Evolutionary conservation across 2,797 vertebrate species (phyloP), one percentile per base, ranked within the genome.

Genomic region (Tokudaia tokunoshimensis): DNA sequence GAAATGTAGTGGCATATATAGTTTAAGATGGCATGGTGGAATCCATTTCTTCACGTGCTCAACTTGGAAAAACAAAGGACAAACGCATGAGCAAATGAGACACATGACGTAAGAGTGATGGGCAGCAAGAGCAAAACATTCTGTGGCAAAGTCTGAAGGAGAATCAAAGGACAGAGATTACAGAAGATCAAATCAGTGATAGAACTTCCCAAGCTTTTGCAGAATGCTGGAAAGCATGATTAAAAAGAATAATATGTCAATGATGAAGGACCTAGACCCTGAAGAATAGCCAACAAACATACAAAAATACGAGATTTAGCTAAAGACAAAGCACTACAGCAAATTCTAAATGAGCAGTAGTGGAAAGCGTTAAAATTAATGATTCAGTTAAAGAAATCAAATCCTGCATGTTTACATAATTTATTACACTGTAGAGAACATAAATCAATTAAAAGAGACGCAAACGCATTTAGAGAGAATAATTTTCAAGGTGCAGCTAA

Each of bases 291-390:
- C 11, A 96, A 41, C 80, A 22, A 72, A 55, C 57, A 80, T 50
- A 70, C 4, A 86, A 11, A 83, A 15, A 72, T 37, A 37, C 19
- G 17, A 72, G 19, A 78, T 34, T 74, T 65, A 87, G 17, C 57
- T 81, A 47, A n/a, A 84, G 74, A 70, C 4, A 20, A 75, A 59
- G 61, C 12, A n/a, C 19, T 44, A 3, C 44, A 75, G 14, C 11
- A 59, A 96, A 93, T 89, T 89, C 50, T 87, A 44, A 92, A 44
- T 93, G 55, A 94, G 2, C 44, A 88, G 92, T 55, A 80, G 63
- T 63, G 17, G 87, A 82, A 94, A 88, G 3, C 0, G 3, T 86
- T 59, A 90, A 92, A 87, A 12, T 14, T 63, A 13, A 52, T 63
- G 50, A 19, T 3, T 41, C 14, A 94, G 11, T 91, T 13, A 78